Evolutionary conservation across 2,113 vertebrate genomes (phyloP).

Genomic region (Scopus umbretta): DNA sequence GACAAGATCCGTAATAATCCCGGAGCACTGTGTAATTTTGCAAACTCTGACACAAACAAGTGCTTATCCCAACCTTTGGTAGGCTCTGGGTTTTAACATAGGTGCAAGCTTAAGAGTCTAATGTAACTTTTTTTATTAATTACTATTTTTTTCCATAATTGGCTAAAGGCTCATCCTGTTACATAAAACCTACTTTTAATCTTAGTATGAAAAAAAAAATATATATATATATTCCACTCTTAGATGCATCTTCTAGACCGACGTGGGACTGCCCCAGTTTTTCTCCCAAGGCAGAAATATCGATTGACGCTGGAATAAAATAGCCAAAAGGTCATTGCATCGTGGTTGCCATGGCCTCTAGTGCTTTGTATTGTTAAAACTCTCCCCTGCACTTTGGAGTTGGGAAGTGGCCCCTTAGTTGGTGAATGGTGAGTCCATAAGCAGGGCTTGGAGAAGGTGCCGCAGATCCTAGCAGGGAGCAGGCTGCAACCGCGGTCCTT

Average conservation of each 20-base stretch:
- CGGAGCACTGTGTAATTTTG: neutral
- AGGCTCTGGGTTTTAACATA: neutral
- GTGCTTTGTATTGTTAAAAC: conserved; percentile 17
- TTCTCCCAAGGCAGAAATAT: conserved; percentile 13
- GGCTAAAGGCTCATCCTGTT: conserved; percentile 22
- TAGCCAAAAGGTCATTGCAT: neutral
- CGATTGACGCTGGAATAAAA: neutral
- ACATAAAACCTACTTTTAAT: conserved; percentile 3
- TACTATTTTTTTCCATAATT: neutral
- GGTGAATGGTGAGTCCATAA: neutral
- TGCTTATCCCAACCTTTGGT: conserved; percentile 7
- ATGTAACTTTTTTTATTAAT: neutral
- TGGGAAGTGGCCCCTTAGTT: neutral
- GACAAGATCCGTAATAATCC: conserved; percentile 52
- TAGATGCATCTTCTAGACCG: neutral
- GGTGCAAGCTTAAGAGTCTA: neutral
- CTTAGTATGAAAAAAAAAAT: neutral
- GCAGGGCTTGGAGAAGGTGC: neutral
- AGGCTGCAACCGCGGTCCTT: too few relatives aligned
- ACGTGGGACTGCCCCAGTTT: neutral
- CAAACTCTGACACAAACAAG: neutral
- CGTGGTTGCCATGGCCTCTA: conserved; percentile 49
- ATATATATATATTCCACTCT: neutral
- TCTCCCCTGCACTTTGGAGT: neutral
- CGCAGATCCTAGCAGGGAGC: rapidly evolving